A percentile compares a stretch with the other conserved stretches of the same genome.
phyloP scores from a whole-genome alignment of 2,888 invertebrate species.

The Brachylomia viminalis region DNA sequence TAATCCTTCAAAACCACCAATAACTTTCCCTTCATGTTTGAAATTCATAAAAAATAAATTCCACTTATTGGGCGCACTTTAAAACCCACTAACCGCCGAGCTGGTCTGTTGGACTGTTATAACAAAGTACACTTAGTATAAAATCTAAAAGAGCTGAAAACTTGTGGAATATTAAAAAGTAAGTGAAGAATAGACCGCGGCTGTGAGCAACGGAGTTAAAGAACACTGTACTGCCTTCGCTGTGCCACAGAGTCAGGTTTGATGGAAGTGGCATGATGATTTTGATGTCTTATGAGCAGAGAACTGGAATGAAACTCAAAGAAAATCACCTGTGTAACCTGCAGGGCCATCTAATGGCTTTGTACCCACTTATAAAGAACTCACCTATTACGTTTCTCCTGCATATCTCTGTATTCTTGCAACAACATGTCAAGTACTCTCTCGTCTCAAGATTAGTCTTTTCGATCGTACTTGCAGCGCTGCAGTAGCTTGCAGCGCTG shows the following conservation, averaged over 20 bases:
- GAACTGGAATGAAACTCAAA: background rate
- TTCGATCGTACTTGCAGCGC: too few relatives aligned
- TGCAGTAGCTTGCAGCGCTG: too few relatives aligned
- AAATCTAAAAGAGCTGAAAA: constrained; percentile 84
- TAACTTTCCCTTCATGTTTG: background rate
- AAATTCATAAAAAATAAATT: constrained; percentile 54
- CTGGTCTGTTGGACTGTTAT: constrained; percentile 54
- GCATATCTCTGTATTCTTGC: too few relatives aligned
- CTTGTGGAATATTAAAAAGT: constrained; percentile 84
- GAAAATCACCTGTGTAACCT: background rate
- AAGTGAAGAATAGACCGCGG: constrained; percentile 82
- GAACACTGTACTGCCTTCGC: constrained; percentile 71
- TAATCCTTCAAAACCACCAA: constrained; percentile 3
- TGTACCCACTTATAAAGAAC: background rate
- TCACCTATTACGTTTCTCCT: background rate
- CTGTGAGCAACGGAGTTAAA: constrained; percentile 79
- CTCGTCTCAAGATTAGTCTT: background rate
- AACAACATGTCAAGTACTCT: background rate
- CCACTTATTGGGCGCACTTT: constrained; percentile 54
- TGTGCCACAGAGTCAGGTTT: constrained; percentile 42
- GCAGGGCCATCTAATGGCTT: background rate
- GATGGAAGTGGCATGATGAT: constrained; percentile 62
- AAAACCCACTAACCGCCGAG: constrained; percentile 55
- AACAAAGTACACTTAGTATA: constrained; percentile 71
- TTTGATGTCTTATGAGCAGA: too few relatives aligned